phyloP scores from a whole-genome alignment of 1,140 invertebrate genomes.

The Cepaea nemoralis region DNA sequence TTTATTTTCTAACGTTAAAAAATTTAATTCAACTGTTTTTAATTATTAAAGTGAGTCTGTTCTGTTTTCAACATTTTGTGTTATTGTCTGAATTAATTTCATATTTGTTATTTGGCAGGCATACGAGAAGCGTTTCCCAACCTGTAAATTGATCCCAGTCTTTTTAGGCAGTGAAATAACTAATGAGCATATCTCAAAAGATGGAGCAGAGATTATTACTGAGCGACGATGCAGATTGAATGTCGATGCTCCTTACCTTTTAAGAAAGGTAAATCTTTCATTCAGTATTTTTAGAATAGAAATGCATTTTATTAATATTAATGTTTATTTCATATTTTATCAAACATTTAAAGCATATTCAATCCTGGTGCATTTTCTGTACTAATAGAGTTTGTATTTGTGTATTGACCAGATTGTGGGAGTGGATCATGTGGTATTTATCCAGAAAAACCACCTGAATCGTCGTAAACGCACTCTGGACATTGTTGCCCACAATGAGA shows the following conservation, averaged over 20 bases:
- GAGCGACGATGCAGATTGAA: slow-evolving; percentile 91
- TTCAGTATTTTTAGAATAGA: too few species aligned
- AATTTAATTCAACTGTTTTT: too few species aligned
- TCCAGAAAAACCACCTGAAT: slow-evolving; percentile 92
- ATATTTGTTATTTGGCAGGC: slow-evolving; percentile 78
- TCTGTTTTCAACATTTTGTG: too few species aligned
- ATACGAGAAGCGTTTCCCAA: slow-evolving; percentile 93
- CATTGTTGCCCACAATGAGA: slow-evolving; percentile 95
- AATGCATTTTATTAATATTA: too few species aligned
- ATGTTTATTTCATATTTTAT: too few species aligned
- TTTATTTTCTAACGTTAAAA: too few species aligned
- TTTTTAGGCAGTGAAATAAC: slow-evolving; percentile 91
- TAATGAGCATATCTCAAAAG: slow-evolving; percentile 83
- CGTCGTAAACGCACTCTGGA: slow-evolving; percentile 83
- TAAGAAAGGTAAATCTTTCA: slow-evolving; percentile 85
- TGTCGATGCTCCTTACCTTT: slow-evolving; percentile 93
- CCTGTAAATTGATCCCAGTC: slow-evolving; percentile 94
- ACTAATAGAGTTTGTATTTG: too few species aligned
- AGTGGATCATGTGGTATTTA: slow-evolving; percentile 92
- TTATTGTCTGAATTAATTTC: too few species aligned
- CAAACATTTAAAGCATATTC: too few species aligned
- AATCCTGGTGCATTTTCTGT: too few species aligned
- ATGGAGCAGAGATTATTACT: slow-evolving; percentile 85
- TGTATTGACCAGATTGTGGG: slow-evolving; percentile 92
- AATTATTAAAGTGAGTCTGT: too few species aligned